These are phyloP conservation scores for Xanthia icteritia DNA, from an alignment of 2,888 invertebrate species.

Conservation along the genomic window DNA sequence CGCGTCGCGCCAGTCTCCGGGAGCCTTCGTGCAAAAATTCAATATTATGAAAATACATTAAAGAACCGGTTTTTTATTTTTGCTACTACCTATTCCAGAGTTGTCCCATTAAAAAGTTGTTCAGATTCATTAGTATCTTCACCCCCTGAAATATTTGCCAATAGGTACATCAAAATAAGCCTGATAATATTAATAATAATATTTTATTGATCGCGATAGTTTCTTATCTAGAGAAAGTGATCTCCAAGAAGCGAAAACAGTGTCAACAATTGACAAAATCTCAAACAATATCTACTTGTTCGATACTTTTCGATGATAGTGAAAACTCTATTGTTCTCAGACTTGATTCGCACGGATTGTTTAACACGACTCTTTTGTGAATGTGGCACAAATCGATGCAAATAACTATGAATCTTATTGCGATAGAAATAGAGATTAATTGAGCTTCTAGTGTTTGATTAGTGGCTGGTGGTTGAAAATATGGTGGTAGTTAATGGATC, in stretches of 20 bases:
- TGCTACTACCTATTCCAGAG: neutral
- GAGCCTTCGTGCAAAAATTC: too few species aligned
- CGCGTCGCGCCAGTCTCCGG: too few species aligned
- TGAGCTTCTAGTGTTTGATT: neutral
- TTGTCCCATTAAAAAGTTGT: too few species aligned
- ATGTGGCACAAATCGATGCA: conserved; percentile 32
- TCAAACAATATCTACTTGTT: conserved; percentile 58
- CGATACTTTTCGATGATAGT: conserved; percentile 66
- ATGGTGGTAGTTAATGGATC: conserved; percentile 17
- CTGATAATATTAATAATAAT: neutral
- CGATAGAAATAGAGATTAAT: neutral
- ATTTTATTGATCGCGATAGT: neutral
- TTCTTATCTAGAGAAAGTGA: conserved; percentile 49
- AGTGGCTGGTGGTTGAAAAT: neutral
- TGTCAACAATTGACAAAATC: conserved; percentile 40
- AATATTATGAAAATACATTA: neutral
- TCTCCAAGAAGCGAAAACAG: conserved; percentile 25
- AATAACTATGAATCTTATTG: neutral
- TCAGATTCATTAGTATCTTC: neutral
- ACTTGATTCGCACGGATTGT: conserved; percentile 65
- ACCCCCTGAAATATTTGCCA: neutral
- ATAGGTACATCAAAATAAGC: neutral
- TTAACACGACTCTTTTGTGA: conserved; percentile 20
- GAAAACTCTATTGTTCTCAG: conserved; percentile 73
- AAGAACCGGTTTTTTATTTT: neutral